A percentile compares a stretch with the other conserved stretches of the same genome.
These are phyloP conservation scores for Drosophila santomea DNA, from an alignment of 1,140 invertebrate genomes.

Conservation along the genomic window DNA sequence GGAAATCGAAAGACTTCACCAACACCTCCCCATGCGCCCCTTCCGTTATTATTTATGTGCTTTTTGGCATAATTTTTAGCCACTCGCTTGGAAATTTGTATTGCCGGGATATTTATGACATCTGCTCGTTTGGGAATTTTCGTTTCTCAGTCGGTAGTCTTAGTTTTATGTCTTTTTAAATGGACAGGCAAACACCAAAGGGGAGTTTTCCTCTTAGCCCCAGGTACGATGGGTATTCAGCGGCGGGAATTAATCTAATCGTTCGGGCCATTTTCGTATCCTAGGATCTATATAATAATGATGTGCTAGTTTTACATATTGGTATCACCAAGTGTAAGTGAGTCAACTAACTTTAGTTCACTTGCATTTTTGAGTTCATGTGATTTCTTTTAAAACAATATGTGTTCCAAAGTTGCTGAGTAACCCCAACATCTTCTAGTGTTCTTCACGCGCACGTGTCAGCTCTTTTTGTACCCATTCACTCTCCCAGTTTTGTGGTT, in stretches of 20 bases:
- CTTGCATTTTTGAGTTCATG: no score
- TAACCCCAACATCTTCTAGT: neutral
- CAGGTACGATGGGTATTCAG: constrained; percentile 35
- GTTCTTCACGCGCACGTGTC: neutral
- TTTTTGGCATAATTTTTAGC: constrained; percentile 62
- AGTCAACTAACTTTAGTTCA: no score
- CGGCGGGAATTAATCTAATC: constrained; percentile 3
- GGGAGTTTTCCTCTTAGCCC: constrained; percentile 29
- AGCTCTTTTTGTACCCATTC: constrained; percentile 9
- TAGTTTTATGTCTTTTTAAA: constrained; percentile 76
- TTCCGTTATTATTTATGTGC: constrained; percentile 64
- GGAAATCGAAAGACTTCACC: constrained; percentile 16
- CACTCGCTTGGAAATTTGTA: constrained; percentile 43
- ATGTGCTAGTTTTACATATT: no score
- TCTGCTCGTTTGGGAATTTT: constrained; percentile 20
- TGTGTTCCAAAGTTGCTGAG: neutral
- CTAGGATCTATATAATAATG: no score
- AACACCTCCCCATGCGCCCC: neutral
- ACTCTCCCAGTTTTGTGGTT: constrained; percentile 22
- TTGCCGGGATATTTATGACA: constrained; percentile 62
- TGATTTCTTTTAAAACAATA: neutral
- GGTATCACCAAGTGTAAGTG: neutral
- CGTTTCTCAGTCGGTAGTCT: constrained; percentile 18
- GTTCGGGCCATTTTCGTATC: no score
- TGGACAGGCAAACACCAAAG: constrained; percentile 64